Evolutionary conservation across 2,797 vertebrate genomes (phyloP).

Genomic region (Aselliscus stoliczkanus): DNA sequence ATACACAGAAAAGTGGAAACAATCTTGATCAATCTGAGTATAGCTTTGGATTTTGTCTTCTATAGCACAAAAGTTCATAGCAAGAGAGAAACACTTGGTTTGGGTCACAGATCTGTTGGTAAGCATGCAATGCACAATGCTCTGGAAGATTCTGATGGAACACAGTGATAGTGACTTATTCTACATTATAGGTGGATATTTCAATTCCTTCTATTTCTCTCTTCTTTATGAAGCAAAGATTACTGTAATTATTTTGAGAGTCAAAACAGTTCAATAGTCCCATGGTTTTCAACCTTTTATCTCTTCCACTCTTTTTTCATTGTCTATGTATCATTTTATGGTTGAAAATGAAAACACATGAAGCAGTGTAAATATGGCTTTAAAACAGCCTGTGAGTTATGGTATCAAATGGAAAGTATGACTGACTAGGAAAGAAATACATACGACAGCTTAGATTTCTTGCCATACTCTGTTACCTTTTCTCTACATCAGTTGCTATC

Average conservation of each 20-base stretch:
- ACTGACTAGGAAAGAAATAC: not conserved
- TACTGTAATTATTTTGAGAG: not conserved
- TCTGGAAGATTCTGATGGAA: not conserved
- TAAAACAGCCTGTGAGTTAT: not conserved
- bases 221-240: not conserved
- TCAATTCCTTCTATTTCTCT: not conserved
- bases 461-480: not conserved
- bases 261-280: not conserved
- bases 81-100: not conserved
- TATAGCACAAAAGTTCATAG: not conserved
- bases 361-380: not conserved
- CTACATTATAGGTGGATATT: not conserved
- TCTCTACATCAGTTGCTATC: not conserved
- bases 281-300: not conserved
- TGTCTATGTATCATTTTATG: not conserved
- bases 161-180: not conserved
- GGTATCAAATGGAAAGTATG: not conserved
- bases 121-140: not conserved
- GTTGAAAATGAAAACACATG: slow-evolving; percentile 10
- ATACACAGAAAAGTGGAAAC: not conserved
- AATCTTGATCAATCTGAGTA: not conserved
- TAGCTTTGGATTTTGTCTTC: slow-evolving; percentile 25
- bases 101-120: not conserved
- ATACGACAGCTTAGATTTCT: not conserved
- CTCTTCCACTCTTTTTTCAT: not conserved